Base-by-base conservation (phyloP, 1,140 invertebrate species). In the Psilanteris sp. region DNA sequence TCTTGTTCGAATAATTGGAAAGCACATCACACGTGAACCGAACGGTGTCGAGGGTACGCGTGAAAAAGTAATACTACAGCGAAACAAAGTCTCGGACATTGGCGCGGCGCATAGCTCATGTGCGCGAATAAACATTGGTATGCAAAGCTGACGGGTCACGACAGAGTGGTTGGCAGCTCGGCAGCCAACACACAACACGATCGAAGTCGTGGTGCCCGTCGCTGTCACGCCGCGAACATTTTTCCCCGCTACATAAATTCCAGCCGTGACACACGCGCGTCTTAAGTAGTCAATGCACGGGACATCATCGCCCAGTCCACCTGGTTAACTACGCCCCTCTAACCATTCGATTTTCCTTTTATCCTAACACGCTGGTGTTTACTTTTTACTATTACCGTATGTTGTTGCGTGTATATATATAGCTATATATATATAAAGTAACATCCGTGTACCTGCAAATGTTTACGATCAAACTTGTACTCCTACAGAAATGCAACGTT, bases 101-200 rank as follows among this genome's bases (percentile, higher is more conserved):
- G 39, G 29, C 24, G 62, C 24, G 37, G 48, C 9, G 29, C 22
- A 55, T 57, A 68, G 44, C 29, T 52, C 34, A 41, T 70, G 54
- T 70, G 34, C 66, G 52, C 50, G 36, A 11, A n/a, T n/a, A 32
- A 59, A 34, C 52, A 52, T 48, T 54, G 66, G 54, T 70, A 70
- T 70, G 54, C 66, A 52, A 61, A 61, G 54, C 54, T 70, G 66
- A 61, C 66, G 44, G 34, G 66, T 52, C 66, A 52, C 44, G 54
- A 52, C 46, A 59, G 37, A 50, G 44, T 41, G 44, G 43, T 18
- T 59, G 44, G 66, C 66, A 70, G 54, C 50, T 11, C 48, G 24
- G 39, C 37, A 44, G 48, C 44, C 37, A 55, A 46, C 52, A 46
- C 44, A 37, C 41, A 61, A 61, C 54, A 46, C 36, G 54, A 62